These are phyloP conservation scores for Drosophila ambigua DNA, from an alignment of 1,140 invertebrate species.

Conservation along the genomic window DNA sequence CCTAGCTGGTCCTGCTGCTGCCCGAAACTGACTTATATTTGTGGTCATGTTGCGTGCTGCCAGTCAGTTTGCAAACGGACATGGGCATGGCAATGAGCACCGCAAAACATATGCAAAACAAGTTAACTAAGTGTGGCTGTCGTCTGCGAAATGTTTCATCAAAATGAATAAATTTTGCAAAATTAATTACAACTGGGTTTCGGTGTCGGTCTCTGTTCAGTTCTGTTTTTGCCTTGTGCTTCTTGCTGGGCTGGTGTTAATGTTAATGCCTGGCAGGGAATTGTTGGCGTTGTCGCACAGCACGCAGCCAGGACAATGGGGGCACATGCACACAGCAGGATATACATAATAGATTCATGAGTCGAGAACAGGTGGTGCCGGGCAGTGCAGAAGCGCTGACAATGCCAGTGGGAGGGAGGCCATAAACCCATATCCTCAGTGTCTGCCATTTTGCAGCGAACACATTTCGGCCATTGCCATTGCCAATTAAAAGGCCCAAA, in stretches of 20 bases:
- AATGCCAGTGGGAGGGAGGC: not conserved
- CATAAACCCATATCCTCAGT: not conserved
- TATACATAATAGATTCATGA: slow-evolving; percentile 10
- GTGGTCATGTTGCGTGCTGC: slow-evolving; percentile 50
- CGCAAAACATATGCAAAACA: slow-evolving; percentile 56
- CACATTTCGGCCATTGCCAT: slow-evolving; percentile 10
- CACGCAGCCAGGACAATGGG: slow-evolving; percentile 52
- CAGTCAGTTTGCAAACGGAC: slow-evolving; percentile 17
- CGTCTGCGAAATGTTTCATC: slow-evolving; percentile 62
- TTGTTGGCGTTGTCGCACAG: slow-evolving; percentile 35
- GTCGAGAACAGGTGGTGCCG: slow-evolving; percentile 10
- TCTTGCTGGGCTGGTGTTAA: slow-evolving; percentile 22
- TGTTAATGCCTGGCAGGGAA: slow-evolving; percentile 28
- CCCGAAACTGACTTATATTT: slow-evolving; percentile 28
- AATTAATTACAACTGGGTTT: slow-evolving; percentile 70
- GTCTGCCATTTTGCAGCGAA: slow-evolving; percentile 24
- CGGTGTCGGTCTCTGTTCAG: slow-evolving; percentile 1
- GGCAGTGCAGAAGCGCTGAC: slow-evolving; percentile 27
- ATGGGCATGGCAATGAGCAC: slow-evolving; percentile 38
- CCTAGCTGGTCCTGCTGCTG: not conserved
- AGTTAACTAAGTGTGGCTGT: slow-evolving; percentile 58
- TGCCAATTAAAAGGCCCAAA: slow-evolving; percentile 72
- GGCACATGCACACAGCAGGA: slow-evolving; percentile 44
- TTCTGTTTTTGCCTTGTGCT: not conserved
- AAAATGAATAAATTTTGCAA: slow-evolving; percentile 74